Evolutionary conservation across 2,888 invertebrate species (phyloP).

Genomic region (Dynastes maya): DNA sequence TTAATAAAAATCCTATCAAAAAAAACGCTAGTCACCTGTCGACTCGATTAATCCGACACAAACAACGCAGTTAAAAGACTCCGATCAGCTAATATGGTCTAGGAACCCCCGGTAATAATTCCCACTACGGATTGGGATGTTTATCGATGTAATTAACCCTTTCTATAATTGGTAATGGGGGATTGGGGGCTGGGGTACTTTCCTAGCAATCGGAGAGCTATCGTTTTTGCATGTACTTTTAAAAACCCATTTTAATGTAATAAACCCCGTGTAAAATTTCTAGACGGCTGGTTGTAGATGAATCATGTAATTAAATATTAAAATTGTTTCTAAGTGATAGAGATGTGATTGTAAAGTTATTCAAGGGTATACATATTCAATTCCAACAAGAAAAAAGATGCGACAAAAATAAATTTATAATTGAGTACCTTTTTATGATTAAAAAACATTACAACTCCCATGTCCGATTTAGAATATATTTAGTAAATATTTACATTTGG

Average conservation of each 20-base stretch:
- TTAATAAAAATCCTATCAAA: not conserved
- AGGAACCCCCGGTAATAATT: conserved; percentile 25
- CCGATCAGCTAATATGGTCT: conserved; percentile 25
- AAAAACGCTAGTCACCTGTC: conserved; percentile 13
- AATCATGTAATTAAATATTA: not conserved
- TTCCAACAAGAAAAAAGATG: too few species aligned
- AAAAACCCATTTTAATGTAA: too few species aligned
- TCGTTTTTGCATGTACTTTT: too few species aligned
- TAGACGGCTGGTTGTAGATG: not conserved
- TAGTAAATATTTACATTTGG: too few species aligned
- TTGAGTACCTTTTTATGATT: too few species aligned
- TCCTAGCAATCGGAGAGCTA: too few species aligned
- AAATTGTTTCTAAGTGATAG: not conserved
- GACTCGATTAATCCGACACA: conserved; percentile 23
- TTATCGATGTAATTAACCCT: conserved; percentile 25
- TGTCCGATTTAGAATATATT: too few species aligned
- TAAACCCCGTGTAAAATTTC: too few species aligned
- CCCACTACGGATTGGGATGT: conserved; percentile 12
- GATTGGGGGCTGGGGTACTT: not conserved
- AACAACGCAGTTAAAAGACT: conserved; percentile 25
- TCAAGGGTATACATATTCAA: too few species aligned
- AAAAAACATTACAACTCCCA: too few species aligned
- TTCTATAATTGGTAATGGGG: conserved; percentile 30
- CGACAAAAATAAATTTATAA: too few species aligned
- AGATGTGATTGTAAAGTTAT: not conserved